phyloP scores from a whole-genome alignment of 2,888 invertebrate species.

The Phasia obesa region DNA sequence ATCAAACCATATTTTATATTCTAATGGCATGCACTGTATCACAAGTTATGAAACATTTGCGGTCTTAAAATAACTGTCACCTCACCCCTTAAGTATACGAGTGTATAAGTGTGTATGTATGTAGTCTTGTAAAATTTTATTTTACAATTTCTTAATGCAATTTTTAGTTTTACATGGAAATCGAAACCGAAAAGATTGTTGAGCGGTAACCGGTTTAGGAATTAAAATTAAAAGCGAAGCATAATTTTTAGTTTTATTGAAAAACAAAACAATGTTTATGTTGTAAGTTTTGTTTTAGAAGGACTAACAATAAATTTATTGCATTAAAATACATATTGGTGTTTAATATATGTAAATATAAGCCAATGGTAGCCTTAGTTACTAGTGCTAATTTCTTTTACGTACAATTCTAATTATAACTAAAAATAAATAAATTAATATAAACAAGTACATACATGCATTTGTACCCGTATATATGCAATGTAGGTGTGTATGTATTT shows the following conservation, averaged over 20 bases:
- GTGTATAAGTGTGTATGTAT: too few species aligned
- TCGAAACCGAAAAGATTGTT: conserved; percentile 55
- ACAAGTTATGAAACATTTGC: too few species aligned
- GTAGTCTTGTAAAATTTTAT: conserved; percentile 2
- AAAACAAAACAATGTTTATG: conserved; percentile 2
- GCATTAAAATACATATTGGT: too few species aligned
- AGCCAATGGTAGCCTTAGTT: too few species aligned
- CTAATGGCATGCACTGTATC: background rate
- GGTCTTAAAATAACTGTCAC: background rate
- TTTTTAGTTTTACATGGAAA: conserved; percentile 63
- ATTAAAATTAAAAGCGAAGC: background rate
- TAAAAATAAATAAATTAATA: too few species aligned
- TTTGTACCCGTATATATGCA: too few species aligned
- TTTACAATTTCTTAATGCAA: conserved; percentile 28
- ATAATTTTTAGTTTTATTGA: background rate
- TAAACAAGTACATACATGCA: too few species aligned
- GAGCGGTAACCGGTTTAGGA: conserved; percentile 22
- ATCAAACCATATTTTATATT: too few species aligned
- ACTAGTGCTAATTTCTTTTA: too few species aligned
- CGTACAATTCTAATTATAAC: too few species aligned
- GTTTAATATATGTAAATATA: too few species aligned
- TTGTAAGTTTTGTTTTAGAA: conserved; percentile 44
- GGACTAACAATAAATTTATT: background rate
- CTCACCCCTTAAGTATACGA: background rate
- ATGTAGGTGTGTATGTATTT: too few species aligned